Evolutionary conservation across 1,140 invertebrate genomes (phyloP).

Genomic region (Brachionus calyciflorus): DNA sequence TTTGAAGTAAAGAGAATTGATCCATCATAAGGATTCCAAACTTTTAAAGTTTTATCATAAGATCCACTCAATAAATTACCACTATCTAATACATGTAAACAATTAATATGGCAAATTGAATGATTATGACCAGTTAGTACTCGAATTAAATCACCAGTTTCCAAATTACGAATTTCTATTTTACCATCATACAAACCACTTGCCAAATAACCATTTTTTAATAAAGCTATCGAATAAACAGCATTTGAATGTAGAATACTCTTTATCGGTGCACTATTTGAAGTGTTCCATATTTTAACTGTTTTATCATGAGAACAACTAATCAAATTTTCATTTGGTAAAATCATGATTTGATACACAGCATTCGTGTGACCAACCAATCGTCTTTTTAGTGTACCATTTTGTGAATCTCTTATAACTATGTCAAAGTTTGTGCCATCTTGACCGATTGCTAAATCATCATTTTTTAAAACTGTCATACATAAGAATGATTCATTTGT

Average conservation of each 20-base stretch:
- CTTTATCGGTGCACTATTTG: neutral
- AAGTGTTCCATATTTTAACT: neutral
- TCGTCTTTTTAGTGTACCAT: neutral
- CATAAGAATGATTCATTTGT: neutral
- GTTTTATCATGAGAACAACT: neutral
- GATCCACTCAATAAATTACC: neutral
- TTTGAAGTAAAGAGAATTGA: too few relatives aligned
- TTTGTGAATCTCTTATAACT: conserved; percentile 1
- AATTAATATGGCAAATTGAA: neutral
- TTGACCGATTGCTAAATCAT: neutral
- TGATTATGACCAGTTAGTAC: neutral
- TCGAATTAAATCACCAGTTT: neutral
- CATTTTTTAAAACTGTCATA: neutral
- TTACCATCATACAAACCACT: neutral
- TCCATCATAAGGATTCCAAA: conserved; percentile 4
- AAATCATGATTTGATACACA: neutral
- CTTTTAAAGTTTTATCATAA: conserved; percentile 1
- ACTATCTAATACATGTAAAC: neutral
- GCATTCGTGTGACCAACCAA: neutral
- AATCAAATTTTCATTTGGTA: conserved; percentile 3
- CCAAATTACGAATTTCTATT: neutral
- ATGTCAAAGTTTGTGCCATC: neutral
- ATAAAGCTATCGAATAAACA: neutral
- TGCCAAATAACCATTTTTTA: neutral
- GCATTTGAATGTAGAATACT: neutral